Conservation (phyloP, 2,797 vertebrate genomes). For the Sphenopsis melanotis region DNA sequence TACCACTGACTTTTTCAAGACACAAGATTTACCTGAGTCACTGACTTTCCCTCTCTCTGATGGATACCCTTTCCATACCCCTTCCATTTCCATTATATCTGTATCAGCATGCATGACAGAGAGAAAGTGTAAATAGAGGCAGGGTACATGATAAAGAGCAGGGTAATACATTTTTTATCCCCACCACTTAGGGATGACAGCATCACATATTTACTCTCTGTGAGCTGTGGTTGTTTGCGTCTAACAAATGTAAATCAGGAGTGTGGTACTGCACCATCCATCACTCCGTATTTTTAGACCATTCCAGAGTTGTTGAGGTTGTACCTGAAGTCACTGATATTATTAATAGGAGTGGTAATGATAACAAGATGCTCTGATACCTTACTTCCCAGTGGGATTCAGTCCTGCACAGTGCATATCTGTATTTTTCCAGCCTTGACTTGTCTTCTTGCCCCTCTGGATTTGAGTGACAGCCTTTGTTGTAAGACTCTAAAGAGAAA, state of each 20-base stretch:
- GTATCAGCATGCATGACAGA: slow-evolving; percentile 20
- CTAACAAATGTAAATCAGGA: slow-evolving; percentile 41
- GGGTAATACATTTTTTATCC: slow-evolving; percentile 49
- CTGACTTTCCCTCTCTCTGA: not conserved
- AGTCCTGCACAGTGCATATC: not conserved
- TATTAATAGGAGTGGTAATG: slow-evolving; percentile 19
- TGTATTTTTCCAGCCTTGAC: slow-evolving; percentile 20
- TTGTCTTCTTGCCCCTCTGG: not conserved
- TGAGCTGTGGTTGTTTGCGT: slow-evolving; percentile 18
- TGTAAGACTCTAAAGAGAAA: not conserved
- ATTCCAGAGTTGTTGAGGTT: slow-evolving; percentile 13
- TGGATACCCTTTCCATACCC: not conserved
- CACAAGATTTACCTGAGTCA: not conserved
- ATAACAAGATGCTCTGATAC: slow-evolving; percentile 15
- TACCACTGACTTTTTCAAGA: not conserved
- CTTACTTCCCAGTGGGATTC: slow-evolving; percentile 13
- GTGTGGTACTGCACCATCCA: not conserved
- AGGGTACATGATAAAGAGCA: slow-evolving; percentile 28
- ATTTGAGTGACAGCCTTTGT: slow-evolving; percentile 9
- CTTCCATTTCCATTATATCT: slow-evolving; percentile 26
- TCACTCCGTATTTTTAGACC: slow-evolving; percentile 38
- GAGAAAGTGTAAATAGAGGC: slow-evolving; percentile 23
- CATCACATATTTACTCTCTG: slow-evolving; percentile 24
- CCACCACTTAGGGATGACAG: slow-evolving; percentile 38
- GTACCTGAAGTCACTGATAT: slow-evolving; percentile 8